A percentile compares a stretch with the other conserved stretches of the same genome.
phyloP scores from a whole-genome alignment of 2,113 vertebrate species.

The Mustela nigripes region DNA sequence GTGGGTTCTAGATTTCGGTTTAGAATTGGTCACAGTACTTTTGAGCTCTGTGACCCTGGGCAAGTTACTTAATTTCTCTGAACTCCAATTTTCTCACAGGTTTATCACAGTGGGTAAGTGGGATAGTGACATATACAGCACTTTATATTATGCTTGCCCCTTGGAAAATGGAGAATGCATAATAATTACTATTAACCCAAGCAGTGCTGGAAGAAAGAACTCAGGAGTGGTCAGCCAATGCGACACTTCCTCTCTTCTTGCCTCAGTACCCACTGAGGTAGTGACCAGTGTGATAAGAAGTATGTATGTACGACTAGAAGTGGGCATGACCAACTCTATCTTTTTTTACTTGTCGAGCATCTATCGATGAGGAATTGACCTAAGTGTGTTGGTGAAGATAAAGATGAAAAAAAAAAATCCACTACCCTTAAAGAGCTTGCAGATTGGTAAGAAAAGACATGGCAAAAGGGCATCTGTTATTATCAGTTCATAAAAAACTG shows the following conservation, averaged over 20 bases:
- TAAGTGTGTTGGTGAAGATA: neutral
- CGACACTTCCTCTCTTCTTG: neutral
- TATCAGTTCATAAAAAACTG: slow-evolving; percentile 9
- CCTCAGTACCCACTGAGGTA: neutral
- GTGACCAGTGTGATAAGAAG: neutral
- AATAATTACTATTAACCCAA: neutral
- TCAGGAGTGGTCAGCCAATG: neutral
- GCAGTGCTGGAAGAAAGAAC: neutral
- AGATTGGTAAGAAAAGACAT: neutral
- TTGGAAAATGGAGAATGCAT: slow-evolving; percentile 1
- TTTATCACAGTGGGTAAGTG: neutral
- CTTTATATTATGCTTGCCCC: neutral
- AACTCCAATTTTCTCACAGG: neutral
- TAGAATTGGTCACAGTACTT: neutral
- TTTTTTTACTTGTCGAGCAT: neutral
- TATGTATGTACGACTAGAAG: neutral
- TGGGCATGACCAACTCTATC: neutral
- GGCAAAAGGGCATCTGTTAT: neutral
- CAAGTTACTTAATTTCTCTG: slow-evolving; percentile 3
- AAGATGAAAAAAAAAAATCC: neutral
- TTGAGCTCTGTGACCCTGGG: neutral
- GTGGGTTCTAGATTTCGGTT: neutral
- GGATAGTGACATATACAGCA: neutral
- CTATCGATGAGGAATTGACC: neutral
- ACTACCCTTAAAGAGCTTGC: neutral